phyloP scores from a whole-genome alignment of 2,797 vertebrate species.

The Zalophus californianus region DNA sequence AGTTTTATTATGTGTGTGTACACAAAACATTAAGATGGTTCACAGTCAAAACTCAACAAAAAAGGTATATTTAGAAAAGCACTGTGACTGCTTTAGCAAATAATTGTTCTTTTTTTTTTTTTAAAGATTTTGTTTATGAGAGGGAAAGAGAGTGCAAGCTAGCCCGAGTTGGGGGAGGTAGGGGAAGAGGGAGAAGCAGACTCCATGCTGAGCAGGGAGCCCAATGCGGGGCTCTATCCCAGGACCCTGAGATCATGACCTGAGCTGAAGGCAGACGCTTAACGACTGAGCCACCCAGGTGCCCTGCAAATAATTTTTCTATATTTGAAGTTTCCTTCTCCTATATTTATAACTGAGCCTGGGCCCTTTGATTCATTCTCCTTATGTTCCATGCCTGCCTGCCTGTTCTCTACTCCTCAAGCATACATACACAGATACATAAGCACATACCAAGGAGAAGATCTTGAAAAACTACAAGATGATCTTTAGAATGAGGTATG shows the following conservation, averaged over 20 bases:
- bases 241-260: not conserved
- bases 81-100: not conserved
- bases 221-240: not conserved
- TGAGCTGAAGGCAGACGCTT: not conserved
- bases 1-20: not conserved
- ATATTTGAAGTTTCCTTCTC: not conserved
- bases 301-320: not conserved
- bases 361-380: not conserved
- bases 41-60: not conserved
- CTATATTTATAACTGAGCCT: not conserved
- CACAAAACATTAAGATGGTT: not conserved
- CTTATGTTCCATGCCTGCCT: not conserved
- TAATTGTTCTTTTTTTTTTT: not conserved
- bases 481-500: not conserved
- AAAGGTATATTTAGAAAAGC: not conserved
- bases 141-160: not conserved
- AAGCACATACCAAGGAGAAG: not conserved
- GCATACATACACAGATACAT: not conserved
- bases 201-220: not conserved
- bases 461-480: not conserved
- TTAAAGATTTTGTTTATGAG: not conserved
- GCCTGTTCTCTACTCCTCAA: not conserved
- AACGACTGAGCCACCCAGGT: not conserved
- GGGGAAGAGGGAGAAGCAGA: not conserved
- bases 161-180: not conserved